Evolutionary conservation across 2,797 vertebrate genomes (phyloP).

Genomic region (Philypnodon macrostomus): DNA sequence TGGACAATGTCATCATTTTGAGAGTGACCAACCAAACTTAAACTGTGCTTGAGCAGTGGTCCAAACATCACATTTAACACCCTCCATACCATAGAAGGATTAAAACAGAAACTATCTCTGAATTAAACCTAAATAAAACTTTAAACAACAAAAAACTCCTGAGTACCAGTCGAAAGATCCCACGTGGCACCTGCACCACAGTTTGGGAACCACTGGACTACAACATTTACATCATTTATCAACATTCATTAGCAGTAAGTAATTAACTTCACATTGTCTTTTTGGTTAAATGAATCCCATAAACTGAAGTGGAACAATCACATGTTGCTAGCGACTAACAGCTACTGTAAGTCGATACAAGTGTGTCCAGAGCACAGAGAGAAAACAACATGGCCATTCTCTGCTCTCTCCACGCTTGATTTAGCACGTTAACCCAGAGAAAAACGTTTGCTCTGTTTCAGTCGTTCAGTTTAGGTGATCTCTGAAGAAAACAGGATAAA

Average conservation of each 20-base stretch:
- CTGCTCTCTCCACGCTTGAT: slow-evolving; percentile 27
- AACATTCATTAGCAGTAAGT: slow-evolving; percentile 17
- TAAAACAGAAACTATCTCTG: no score
- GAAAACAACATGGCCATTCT: slow-evolving; percentile 53
- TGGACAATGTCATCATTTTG: no score
- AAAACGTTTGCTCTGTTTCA: slow-evolving; percentile 18
- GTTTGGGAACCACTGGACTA: no score
- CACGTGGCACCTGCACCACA: no score
- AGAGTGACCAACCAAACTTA: no score
- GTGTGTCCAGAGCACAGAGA: slow-evolving; percentile 34
- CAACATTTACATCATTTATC: slow-evolving; percentile 50
- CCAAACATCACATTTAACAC: no score
- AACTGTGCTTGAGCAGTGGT: no score
- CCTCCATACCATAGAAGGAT: no score
- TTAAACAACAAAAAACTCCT: no score
- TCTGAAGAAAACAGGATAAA: slow-evolving; percentile 10
- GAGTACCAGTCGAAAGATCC: no score
- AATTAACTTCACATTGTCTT: slow-evolving; percentile 53
- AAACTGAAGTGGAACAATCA: slow-evolving; percentile 54
- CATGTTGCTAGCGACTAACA: slow-evolving; percentile 47
- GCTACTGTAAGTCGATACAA: slow-evolving; percentile 32
- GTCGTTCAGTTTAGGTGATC: slow-evolving; percentile 20
- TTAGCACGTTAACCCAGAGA: slow-evolving; percentile 24
- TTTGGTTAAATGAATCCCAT: slow-evolving; percentile 46
- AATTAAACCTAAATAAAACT: no score